Base-by-base conservation (phyloP, 2,113 vertebrate species). In the Leptodactylus fuscus region DNA sequence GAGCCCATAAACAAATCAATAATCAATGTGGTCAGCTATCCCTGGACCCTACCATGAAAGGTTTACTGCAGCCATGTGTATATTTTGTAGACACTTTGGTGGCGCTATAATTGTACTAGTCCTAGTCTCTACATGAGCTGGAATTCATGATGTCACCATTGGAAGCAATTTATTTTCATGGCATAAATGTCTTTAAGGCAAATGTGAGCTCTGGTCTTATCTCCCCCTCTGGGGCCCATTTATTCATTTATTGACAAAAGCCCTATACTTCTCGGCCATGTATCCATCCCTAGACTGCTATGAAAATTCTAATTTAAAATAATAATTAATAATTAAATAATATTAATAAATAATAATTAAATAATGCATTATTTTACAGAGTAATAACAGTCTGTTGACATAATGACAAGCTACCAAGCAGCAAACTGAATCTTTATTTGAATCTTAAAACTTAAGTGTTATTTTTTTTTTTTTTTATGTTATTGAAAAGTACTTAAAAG, bases 81-180 rank as follows among this genome's bases (percentile, higher is more conserved):
- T 78, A n/a, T 58, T 13, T 78, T 55, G 15, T 20, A 53, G 18
- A 78, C 5, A 0, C 51, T 53, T 78, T 55, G 34, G 49, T 34
- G 34, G 11, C 6, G 55, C 10, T 55, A 36, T 38, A 78, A 55
- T 34, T 78, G 49, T 32, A 55, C 38, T 18, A 78, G n/a, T 49
- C 53, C 16, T 15, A 77, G 2, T 49, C 73, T 76, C 73, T 53
- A 32, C 48, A 34, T 51, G 73, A 75, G 73, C 44, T 48, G 49
- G 18, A 49, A 44, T 29, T 49, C n/a, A 77, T 22, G 49, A 78
- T 32, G 5, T 53, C 4, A 36, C 29, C 13, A 36, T 49, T 78
- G 36, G 12, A 53, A 55, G 75, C 46, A 13, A 7, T 36, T 36
- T 53, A 55, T 78, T 55, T 78, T 78, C 41, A 53, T 77, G 18